Base-by-base conservation (phyloP, 2,113 vertebrate species). In the Aspidoscelis tigris region DNA sequence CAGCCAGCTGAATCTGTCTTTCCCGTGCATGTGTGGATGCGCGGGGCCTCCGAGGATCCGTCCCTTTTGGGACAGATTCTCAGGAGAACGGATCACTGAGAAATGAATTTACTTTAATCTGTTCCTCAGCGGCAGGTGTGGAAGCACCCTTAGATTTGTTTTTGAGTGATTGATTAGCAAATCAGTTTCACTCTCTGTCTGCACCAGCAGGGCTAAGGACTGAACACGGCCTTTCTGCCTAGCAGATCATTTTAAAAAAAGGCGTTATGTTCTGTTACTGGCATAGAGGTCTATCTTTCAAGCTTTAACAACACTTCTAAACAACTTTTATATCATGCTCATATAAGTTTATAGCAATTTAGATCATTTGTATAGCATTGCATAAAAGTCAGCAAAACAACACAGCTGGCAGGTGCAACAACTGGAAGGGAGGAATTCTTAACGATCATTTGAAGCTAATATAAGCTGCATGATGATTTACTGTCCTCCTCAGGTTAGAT, bases 251-350 rank as follows among this genome's bases (percentile, higher is more conserved):
- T 68, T 66, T 61, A 58, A 58, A 58, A 58, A 58, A 58, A 16
- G 47, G 8, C 2, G 47, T 50, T 50, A 16, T 14, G 39, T 9
- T 43, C 11, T 53, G 26, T 74, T 82, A 64, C 24, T 26, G 21
- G 0, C 0, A 53, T 16, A 22, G 2, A 80, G 8, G 44, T 64
- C 55, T 65, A 24, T 75, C 58, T 82, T 61, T 72, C 47, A 82
- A 50, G 14, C 7, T 75, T 55, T 78, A 79, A 33, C 75, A 47
- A n/a, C 33, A 33, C 80, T 85, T 65, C 61, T 64, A 84, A 81
- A 39, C 85, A 84, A 4, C 20, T 76, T 70, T 73, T 76, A 75
- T 68, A 69, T 14, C 8, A 3, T 14, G 41, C 1, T 58, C 39
- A 0, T 7, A 0, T 12, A 72, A 78, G 68, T 88, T 82, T 1